Evolutionary conservation across 1,140 invertebrate genomes (phyloP).

Genomic region (Apis mellifera): Amel_HAv3.1 CM009940.2:4651501-4652000

Average conservation of each 20-base stretch:
- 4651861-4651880: conserved; percentile 58
- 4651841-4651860: conserved; percentile 56
- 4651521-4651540: conserved; percentile 34
- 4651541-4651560: conserved; percentile 13
- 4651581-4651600: no score
- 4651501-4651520: conserved; percentile 22
- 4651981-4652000: no score
- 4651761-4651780: conserved; percentile 75
- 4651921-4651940: background rate
- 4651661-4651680: conserved; percentile 61
- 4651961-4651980: no score
- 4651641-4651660: conserved; percentile 58
- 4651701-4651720: conserved; percentile 53
- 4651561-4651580: background rate
- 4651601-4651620: conserved; percentile 5
- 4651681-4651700: conserved; percentile 17
- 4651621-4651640: conserved; percentile 63
- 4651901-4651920: conserved; percentile 62
- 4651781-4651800: conserved; percentile 75
- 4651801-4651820: conserved; percentile 61
- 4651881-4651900: conserved; percentile 67
- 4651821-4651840: conserved; percentile 53
- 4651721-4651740: conserved; percentile 63
- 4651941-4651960: no score
- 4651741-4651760: conserved; percentile 73